These are phyloP conservation scores for Oryzias sinensis DNA, from an alignment of 2,797 vertebrate genomes.

Conservation along the genomic window DNA sequence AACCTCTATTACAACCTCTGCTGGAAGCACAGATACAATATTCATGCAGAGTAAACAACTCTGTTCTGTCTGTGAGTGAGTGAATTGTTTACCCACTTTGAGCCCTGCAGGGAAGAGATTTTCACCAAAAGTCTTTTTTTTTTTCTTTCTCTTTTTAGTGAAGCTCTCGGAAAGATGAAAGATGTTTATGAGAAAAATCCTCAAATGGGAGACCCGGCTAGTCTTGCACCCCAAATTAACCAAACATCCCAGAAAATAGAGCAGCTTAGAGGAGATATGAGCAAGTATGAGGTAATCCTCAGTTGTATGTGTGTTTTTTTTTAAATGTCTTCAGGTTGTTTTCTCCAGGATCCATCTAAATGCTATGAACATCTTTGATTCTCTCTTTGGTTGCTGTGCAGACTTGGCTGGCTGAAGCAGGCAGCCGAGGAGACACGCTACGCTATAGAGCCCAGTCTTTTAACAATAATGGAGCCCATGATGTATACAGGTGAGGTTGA, in stretches of 20 bases:
- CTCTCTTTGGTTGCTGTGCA: conserved; percentile 30
- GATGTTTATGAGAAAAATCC: conserved; percentile 92
- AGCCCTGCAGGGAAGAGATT: conserved; percentile 49
- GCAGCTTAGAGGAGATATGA: conserved; percentile 81
- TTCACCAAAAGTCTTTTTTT: conserved; percentile 49
- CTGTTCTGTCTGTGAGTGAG: conserved; percentile 29
- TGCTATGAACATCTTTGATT: not conserved
- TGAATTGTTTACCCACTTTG: conserved; percentile 59
- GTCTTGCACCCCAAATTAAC: conserved; percentile 84
- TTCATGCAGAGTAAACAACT: conserved; percentile 46
- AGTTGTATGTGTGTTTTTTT: not conserved
- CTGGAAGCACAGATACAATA: conserved; percentile 37
- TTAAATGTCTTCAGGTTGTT: not conserved
- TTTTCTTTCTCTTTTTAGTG: conserved; percentile 64
- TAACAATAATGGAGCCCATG: conserved; percentile 81
- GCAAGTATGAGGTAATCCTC: conserved; percentile 86
- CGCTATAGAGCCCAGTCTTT: conserved; percentile 77
- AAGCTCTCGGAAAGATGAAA: conserved; percentile 92
- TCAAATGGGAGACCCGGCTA: conserved; percentile 90
- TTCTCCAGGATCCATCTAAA: not conserved
- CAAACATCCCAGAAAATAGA: conserved; percentile 88
- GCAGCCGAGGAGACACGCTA: conserved; percentile 75
- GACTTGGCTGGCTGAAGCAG: conserved; percentile 86
- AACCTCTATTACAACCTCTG: conserved; percentile 32
- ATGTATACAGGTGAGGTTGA: conserved; percentile 76